Base-by-base conservation (phyloP, 2,888 invertebrate species). In the Yponomeuta malinellus region DNA sequence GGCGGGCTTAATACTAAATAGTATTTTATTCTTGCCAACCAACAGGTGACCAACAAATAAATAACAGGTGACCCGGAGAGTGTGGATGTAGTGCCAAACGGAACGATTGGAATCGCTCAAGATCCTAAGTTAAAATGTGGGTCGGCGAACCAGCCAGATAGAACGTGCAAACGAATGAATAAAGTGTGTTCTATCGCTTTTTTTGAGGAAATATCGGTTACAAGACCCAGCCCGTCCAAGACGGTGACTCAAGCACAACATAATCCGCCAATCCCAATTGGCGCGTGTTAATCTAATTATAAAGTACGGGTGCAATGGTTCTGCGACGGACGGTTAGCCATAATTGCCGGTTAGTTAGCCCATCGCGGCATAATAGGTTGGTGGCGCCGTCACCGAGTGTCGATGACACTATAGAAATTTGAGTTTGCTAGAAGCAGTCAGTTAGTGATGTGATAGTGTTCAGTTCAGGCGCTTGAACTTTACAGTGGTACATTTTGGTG, bases 311-410 rank as follows among this genome's bases (percentile, higher is more conserved):
- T 63, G 70, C 63, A 63, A 70, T 70, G 33, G 33, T 68, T 71
- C 68, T 69, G 67, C 65, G 69, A 33, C 71, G 72, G 68, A 69
- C 63, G 37, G 23, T 63, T 63, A 70, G 15, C n/a, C 29, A 23
- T 70, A 70, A 70, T 71, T 72, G 70, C 5, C 63, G 63, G 12
- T n/a, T 29, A 43, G 48, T 31, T 68, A 37, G 37, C 37, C 37
- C 67, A 37, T 67, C 63, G 66, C 71, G 73, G 73, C 73, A 73
- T 76, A 75, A 76, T 75, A 73, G 72, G 72, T 68, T 69, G 71
- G 69, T 73, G 75, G 74, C 75, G 76, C 74, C 75, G 71, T 63
- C 59, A 63, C 70, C 68, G 29, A 48, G 71, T 75, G 76, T 74
- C 76, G 71, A 71, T 72, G 74, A 75, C 76, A 73, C 72, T 68